Conservation (phyloP, 2,113 vertebrate species). For the Catagonus wagneri region DNA sequence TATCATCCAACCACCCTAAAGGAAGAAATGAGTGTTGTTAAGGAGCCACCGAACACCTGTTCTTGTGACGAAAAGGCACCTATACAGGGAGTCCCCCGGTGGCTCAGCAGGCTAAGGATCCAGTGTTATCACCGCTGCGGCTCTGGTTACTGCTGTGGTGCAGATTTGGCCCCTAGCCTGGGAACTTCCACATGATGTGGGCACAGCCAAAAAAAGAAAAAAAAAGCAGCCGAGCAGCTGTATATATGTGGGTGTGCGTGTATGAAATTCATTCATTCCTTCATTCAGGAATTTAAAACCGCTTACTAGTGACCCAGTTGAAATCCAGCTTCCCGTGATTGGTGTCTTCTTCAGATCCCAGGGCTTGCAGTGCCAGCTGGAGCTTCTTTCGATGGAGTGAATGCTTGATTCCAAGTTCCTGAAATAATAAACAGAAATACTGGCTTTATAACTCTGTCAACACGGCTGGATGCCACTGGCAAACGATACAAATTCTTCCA, state of each 20-base stretch:
- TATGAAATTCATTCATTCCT: background rate
- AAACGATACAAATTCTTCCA: background rate
- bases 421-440: constrained; percentile 32
- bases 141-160: no score
- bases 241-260: no score
- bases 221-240: no score
- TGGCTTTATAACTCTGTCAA: background rate
- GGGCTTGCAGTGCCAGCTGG: constrained; percentile 96
- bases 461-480: background rate
- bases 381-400: constrained; percentile 97
- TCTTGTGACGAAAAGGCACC: background rate
- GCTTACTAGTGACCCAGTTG: constrained; percentile 98
- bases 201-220: no score
- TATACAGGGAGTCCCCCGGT: no score
- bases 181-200: no score
- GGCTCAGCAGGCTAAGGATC: no score
- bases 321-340: constrained; percentile 97
- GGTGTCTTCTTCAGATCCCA: constrained; percentile 97
- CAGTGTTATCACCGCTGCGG: no score
- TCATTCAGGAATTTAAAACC: background rate
- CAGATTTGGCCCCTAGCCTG: no score
- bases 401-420: constrained; percentile 99
- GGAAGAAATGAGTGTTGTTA: background rate
- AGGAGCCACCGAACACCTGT: background rate
- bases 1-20: constrained; percentile 98